Percentiles rank a stretch among this genome's conserved stretches.
Evolutionary conservation across 2,888 invertebrate species (phyloP).

Genomic region (Ceratothoa steindachneri): DNA sequence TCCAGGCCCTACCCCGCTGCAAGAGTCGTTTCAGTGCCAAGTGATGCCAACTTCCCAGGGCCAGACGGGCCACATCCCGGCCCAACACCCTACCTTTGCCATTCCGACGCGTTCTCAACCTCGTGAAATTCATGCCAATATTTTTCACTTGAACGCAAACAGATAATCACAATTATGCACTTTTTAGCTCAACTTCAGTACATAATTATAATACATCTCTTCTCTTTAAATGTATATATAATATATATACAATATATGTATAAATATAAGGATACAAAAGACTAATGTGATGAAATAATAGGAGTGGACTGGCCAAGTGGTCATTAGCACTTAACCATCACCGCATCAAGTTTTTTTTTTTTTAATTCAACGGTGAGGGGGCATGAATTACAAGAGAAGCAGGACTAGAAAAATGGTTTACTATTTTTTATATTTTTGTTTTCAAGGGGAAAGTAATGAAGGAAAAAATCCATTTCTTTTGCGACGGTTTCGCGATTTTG

Average conservation of each 20-base stretch:
- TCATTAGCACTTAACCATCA: too few species aligned
- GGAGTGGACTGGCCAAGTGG: too few species aligned
- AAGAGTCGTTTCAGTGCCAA: neutral
- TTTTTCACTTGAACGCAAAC: neutral
- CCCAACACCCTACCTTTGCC: neutral
- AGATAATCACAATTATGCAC: slow-evolving; percentile 5
- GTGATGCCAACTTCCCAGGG: neutral
- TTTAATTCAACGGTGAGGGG: too few species aligned
- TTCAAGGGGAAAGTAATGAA: too few species aligned
- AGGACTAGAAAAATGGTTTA: too few species aligned
- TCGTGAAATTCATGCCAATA: neutral
- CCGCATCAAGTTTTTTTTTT: too few species aligned
- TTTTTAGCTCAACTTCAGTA: neutral
- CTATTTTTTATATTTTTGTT: too few species aligned
- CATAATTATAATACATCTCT: neutral
- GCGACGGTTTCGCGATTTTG: too few species aligned
- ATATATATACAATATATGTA: neutral
- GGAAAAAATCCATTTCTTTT: too few species aligned
- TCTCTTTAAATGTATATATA: neutral
- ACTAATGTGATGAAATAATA: too few species aligned
- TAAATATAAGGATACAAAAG: too few species aligned
- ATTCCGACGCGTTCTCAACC: neutral
- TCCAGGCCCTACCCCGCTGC: neutral
- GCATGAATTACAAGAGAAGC: too few species aligned
- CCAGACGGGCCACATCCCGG: neutral